These are phyloP conservation scores for Drosophila triauraria DNA, from an alignment of 1,140 invertebrate genomes.

Conservation along the genomic window DNA sequence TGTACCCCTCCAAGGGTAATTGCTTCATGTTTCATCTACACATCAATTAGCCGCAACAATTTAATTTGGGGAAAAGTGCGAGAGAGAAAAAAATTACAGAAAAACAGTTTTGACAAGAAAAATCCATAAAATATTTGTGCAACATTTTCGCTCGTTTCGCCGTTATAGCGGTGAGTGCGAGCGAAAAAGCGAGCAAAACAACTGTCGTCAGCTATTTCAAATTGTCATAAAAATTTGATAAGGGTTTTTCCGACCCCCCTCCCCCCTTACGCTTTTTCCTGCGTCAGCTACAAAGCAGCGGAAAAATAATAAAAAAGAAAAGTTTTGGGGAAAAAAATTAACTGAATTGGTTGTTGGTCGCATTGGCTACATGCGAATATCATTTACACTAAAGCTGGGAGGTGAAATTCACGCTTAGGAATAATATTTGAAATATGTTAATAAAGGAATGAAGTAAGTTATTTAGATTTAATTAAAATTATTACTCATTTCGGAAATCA, in stretches of 20 bases:
- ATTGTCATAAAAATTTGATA: constrained; percentile 79
- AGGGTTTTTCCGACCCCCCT: constrained; percentile 55
- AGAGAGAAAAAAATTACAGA: constrained; percentile 1
- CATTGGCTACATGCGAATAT: constrained; percentile 16
- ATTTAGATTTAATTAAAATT: no score
- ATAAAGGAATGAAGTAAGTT: no score
- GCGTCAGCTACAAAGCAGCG: constrained; percentile 55
- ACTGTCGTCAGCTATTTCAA: constrained; percentile 78
- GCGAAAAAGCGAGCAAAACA: constrained; percentile 28
- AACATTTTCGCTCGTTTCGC: constrained; percentile 43
- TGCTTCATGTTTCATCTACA: constrained; percentile 64
- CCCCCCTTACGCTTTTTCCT: constrained; percentile 38
- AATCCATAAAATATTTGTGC: constrained; percentile 75
- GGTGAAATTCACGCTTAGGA: background rate
- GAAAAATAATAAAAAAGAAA: constrained; percentile 25
- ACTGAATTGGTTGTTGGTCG: constrained; percentile 18
- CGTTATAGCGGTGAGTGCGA: constrained; percentile 4
- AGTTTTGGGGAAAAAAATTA: constrained; percentile 25
- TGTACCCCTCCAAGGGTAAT: constrained; percentile 42
- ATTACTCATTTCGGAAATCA: no score
- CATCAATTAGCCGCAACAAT: constrained; percentile 78
- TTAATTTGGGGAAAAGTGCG: constrained; percentile 65
- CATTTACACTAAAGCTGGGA: constrained; percentile 19
- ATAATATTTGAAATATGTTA: background rate
- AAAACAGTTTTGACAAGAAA: constrained; percentile 61